Evolutionary conservation across 2,797 vertebrate species (phyloP), one percentile per base, ranked within the genome.

Genomic region (Cetoscarus ocellatus): DNA sequence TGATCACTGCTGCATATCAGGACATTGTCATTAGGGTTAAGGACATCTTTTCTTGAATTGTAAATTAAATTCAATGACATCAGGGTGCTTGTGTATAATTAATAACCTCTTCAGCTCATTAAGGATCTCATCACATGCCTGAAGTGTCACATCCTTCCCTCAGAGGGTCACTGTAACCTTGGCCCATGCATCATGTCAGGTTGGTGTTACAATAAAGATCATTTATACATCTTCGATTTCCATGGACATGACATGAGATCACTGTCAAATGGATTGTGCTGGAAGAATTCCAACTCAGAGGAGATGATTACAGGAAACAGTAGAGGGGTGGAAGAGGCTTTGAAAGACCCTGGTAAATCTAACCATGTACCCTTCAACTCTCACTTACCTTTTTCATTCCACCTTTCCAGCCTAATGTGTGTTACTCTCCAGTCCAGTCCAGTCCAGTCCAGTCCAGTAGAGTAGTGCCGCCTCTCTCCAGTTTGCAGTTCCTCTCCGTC

Each of bases 401-500:
- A 87, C 84, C 75, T 88, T 86, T 91, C 70, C 60, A 90, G 88
- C 88, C 87, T 84, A 71, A 84, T 93, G 87, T 94, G 79, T 95
- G 89, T 94, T 80, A 52, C 63, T 75, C 78, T 83, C 61, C 73
- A 59, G 77, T 82, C 80, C 63, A 67, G 86, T 92, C 92, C 78
- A 83, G 74, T 87, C 65, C 62, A 73, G 74, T 92, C 86, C 70
- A 90, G 90, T 93, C 75, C 89, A 91, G 84, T 93, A 93, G 93
- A 93, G 61, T 93, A 96, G 91, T 95, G 82, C n/a, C 90, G 85
- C 92, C 86, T 87, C 70, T 73, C 77, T 61, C 78, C 83, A 91
- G 86, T 93, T 92, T 88, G 81, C 92, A 79, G 60, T 91, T 89
- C 73, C 63, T 81, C 62, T 77, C 58, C 36, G 73, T 42, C 17